Evolutionary conservation across 2,113 vertebrate species (phyloP).

Genomic region (Nothocercus julius): DNA sequence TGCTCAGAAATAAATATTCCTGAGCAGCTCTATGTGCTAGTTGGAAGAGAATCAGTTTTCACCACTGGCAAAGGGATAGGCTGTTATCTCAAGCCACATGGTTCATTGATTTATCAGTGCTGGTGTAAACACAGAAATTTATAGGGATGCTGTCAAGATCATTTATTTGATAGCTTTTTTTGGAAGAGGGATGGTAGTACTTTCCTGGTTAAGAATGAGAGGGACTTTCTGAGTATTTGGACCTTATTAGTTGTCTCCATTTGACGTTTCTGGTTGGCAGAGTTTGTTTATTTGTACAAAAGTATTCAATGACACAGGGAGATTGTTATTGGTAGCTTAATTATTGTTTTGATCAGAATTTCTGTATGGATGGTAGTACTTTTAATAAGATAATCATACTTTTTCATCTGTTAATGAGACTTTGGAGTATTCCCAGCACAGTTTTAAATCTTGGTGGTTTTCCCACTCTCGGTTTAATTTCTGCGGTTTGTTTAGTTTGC

Average conservation of each 20-base stretch:
- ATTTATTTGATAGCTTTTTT: slow-evolving; percentile 28
- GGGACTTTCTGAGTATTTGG: slow-evolving; percentile 7
- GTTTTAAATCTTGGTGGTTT: slow-evolving; percentile 62
- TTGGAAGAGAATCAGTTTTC: slow-evolving; percentile 48
- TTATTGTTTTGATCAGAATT: slow-evolving; percentile 70
- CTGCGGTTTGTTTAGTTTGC: slow-evolving; percentile 48
- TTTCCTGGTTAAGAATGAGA: slow-evolving; percentile 16
- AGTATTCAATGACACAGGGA: slow-evolving; percentile 62
- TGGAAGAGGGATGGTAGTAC: not conserved
- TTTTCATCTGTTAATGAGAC: slow-evolving; percentile 71
- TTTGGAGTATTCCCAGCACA: slow-evolving; percentile 63
- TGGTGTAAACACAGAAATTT: slow-evolving; percentile 45
- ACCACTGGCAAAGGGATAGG: slow-evolving; percentile 45
- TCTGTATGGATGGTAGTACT: slow-evolving; percentile 62
- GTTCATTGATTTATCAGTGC: slow-evolving; percentile 55
- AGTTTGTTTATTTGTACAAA: slow-evolving; percentile 65
- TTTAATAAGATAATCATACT: slow-evolving; percentile 72
- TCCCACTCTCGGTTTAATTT: slow-evolving; percentile 48
- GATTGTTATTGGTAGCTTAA: slow-evolving; percentile 67
- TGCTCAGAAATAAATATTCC: slow-evolving; percentile 63
- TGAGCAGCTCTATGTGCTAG: slow-evolving; percentile 17
- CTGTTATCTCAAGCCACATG: slow-evolving; percentile 48
- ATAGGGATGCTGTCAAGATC: slow-evolving; percentile 42
- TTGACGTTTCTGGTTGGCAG: slow-evolving; percentile 58
- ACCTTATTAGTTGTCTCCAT: slow-evolving; percentile 23